Evolutionary conservation across 2,797 vertebrate genomes (phyloP), one percentile per base, ranked within the genome.

Genomic region (Tarsius wallacei): DNA sequence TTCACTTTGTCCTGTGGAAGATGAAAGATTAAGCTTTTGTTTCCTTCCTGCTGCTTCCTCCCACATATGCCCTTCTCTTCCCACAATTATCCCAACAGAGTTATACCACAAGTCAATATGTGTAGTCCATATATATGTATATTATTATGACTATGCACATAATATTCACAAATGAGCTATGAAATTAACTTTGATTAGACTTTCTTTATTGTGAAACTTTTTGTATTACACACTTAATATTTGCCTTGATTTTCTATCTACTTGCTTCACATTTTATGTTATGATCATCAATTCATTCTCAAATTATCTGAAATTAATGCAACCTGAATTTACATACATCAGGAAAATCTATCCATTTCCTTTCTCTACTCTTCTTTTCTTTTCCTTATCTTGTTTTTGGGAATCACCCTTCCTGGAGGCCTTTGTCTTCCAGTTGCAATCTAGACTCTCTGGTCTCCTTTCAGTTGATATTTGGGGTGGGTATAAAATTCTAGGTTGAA

Each of bases 171-270:
- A 59, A 36, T 68, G 36, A 94, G 24, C 78, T 36, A 31, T 31
- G 15, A 36, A 66, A n/a, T 57, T 80, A 63, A 63, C 17, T 63
- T 13, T 47, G 13, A 59, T 82, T 74, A 31, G 11, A 88, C 70
- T 77, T 82, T 82, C 13, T 70, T 92, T 53, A 59, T 76, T 76
- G 17, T 61, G 31, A 5, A 15, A 68, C 13, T 51, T 87, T 83
- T 82, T 64, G 19, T 55, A 76, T 68, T 77, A 61, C 28, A 36
- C 63, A 22, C 12, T 89, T 61, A 42, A 77, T 76, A 42, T 80
- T 80, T 51, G 71, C 85, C 47, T 89, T 82, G 85, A 73, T 64
- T 73, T 73, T 93, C 57, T 93, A n/a, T 93, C 57, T 93, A n/a
- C 7, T 68, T 94, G 49, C 85, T 89, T 84, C 63, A 84, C 70